Base-by-base conservation (phyloP, 2,797 vertebrate species). In the Coccyzus lansbergi region DNA sequence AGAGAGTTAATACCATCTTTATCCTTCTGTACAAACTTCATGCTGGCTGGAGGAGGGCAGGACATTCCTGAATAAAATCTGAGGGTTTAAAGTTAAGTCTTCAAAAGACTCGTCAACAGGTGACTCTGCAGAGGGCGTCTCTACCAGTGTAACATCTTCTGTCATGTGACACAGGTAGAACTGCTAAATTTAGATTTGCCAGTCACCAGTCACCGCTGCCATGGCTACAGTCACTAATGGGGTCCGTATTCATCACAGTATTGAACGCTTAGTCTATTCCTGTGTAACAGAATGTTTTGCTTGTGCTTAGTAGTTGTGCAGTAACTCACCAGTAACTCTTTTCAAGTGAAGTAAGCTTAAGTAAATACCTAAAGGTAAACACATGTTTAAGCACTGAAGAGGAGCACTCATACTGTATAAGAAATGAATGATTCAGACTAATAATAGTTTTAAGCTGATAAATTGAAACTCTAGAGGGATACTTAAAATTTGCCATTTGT, bases 331-430 rank as follows among this genome's bases (percentile, higher is more conserved):
- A 42, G 51, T 81, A 68, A 44, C 65, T 67, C 17, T 52, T 79
- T 88, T 60, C 38, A 65, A 68, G 25, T 63, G 36, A 74, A 48
- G 26, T 75, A 88, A 72, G 22, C 63, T 63, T 60, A 84, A 51
- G 63, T 83, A 36, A 83, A 59, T 84, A 72, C 4, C 2, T 75
- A 58, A 86, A 90, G 42, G n/a, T 88, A 95, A 96, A 90, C 38
- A 56, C n/a, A 31, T 10, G 2, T 64, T 88, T 78, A 88, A 86
- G 28, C 48, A 83, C 33, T 4, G 4, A 74, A 64, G 36, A 90
- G 33, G 68, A 79, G 33, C 59, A 58, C 65, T 91, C 88, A 79
- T 90, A 63, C 34, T 62, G 44, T 46, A 16, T 72, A 60, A 88
- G 64, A 94, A 79, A 19, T 14, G 71, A 81, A 44, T 58, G 20